Evolutionary conservation across 2,113 vertebrate species (phyloP).

Genomic region (Euleptes europaea): DNA sequence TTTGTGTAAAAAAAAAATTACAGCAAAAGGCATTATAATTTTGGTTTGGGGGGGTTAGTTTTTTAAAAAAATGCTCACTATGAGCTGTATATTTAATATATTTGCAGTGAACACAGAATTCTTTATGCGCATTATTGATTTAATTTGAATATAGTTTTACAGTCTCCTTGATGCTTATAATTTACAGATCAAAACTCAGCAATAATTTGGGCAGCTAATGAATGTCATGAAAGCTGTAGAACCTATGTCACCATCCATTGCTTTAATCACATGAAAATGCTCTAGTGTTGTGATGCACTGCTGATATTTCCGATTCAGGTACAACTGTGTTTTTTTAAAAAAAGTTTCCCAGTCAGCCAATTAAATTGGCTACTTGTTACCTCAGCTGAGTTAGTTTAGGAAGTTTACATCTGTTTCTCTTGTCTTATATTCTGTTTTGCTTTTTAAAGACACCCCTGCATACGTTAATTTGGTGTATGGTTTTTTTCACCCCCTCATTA

Average conservation of each 20-base stretch:
- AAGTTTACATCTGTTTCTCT: conserved; percentile 88
- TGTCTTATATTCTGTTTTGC: conserved; percentile 76
- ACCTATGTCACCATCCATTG: conserved; percentile 82
- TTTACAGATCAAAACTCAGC: conserved; percentile 98
- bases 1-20: conserved; percentile 88
- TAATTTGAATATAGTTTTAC: conserved; percentile 97
- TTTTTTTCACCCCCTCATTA: conserved; percentile 60
- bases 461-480: conserved; percentile 73
- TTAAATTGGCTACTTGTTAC: conserved; percentile 91
- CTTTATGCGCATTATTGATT: conserved; percentile 95
- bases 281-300: conserved; percentile 84
- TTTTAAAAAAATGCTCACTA: conserved; percentile 96
- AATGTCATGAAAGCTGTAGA: conserved; percentile 99
- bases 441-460: conserved; percentile 80
- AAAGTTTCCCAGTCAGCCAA: conserved; percentile 81
- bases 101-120: conserved; percentile 95
- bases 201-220: conserved; percentile 99
- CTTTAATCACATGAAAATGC: conserved; percentile 83
- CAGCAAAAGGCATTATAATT: conserved; percentile 98
- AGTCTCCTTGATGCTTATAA: conserved; percentile 94
- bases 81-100: conserved; percentile 99
- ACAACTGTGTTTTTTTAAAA: conserved; percentile 83
- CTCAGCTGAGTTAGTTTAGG: conserved; percentile 90
- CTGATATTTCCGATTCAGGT: conserved; percentile 85
- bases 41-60: conserved; percentile 98